Percentiles rank a stretch among this genome's conserved stretches.
These are phyloP conservation scores for Acrobasis repandana DNA, from an alignment of 2,888 invertebrate species.

Conservation along the genomic window DNA sequence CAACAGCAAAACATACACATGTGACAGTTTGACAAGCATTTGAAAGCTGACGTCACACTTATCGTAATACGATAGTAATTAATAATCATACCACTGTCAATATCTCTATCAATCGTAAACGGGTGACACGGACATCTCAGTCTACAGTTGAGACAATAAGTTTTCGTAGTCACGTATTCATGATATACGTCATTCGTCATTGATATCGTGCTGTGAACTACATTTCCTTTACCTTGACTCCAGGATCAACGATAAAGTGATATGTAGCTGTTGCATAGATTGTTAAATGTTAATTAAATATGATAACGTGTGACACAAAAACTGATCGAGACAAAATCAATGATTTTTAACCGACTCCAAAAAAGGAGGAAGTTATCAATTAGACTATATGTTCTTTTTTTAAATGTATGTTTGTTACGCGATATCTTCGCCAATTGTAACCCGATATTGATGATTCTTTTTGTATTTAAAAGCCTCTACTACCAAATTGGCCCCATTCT, in stretches of 20 bases:
- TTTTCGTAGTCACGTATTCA: not conserved
- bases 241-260: not conserved
- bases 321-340: no score
- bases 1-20: not conserved
- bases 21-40: not conserved
- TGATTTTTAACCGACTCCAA: no score
- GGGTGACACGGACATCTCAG: not conserved
- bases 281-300: not conserved
- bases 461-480: no score
- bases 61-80: not conserved
- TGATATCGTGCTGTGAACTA: constrained; percentile 4
- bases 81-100: not conserved
- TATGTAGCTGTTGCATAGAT: not conserved
- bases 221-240: constrained; percentile 17
- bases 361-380: no score
- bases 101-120: not conserved
- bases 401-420: no score
- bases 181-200: constrained; percentile 13
- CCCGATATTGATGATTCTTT: no score
- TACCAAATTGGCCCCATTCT: no score
- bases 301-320: no score
- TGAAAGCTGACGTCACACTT: not conserved
- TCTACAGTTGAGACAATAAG: not conserved
- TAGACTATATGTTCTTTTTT: no score
- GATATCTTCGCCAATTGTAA: no score